These are phyloP conservation scores for Rhinopomastus cyanomelas DNA, from an alignment of 2,113 vertebrate genomes.

Conservation along the genomic window DNA sequence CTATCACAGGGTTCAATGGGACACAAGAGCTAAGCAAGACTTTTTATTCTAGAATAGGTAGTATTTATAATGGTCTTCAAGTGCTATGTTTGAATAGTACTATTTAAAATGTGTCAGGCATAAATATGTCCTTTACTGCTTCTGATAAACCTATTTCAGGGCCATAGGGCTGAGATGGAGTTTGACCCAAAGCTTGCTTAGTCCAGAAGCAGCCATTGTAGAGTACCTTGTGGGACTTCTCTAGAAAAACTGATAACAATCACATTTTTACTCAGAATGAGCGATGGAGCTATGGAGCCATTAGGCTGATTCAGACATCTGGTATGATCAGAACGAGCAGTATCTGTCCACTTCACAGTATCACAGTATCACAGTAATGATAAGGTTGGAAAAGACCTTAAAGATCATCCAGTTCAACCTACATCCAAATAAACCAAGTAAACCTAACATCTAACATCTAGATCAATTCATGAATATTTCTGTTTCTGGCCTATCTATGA, in stretches of 20 bases:
- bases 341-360: neutral
- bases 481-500: neutral
- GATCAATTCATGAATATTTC: neutral
- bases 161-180: conserved; percentile 5
- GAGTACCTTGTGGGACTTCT: neutral
- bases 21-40: neutral
- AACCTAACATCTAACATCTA: too few species aligned
- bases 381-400: too few species aligned
- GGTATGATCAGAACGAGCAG: conserved; percentile 40
- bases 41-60: neutral
- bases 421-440: too few species aligned
- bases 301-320: conserved; percentile 39
- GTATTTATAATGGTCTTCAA: conserved; percentile 3
- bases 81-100: conserved; percentile 26
- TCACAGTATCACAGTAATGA: too few species aligned
- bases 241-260: conserved; percentile 32
- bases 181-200: conserved; percentile 34
- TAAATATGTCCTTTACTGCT: conserved; percentile 44
- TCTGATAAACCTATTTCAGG: conserved; percentile 43
- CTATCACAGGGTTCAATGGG: neutral
- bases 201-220: conserved; percentile 31
- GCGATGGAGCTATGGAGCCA: neutral
- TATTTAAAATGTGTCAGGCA: conserved; percentile 49
- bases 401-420: too few species aligned
- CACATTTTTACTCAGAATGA: neutral